phyloP scores from a whole-genome alignment of 2,797 vertebrate genomes.

The Acanthurus tractus region DNA sequence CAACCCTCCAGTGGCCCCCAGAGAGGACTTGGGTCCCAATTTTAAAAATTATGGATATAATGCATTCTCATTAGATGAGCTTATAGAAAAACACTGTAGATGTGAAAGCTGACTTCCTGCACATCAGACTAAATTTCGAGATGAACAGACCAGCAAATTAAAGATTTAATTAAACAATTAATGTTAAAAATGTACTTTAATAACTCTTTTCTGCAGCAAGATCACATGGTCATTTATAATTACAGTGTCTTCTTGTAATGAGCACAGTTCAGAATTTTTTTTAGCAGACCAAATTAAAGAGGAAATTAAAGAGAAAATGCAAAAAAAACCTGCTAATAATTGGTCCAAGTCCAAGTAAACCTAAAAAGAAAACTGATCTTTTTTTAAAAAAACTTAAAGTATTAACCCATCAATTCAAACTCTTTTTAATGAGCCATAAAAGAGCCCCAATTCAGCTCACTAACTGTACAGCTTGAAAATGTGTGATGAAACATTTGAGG shows the following conservation, averaged over 20 bases:
- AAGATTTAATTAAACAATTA: not conserved
- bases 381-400: not conserved
- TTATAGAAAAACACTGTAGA: no score
- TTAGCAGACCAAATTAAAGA: not conserved
- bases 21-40: no score
- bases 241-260: not conserved
- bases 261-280: not conserved
- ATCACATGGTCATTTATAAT: no score
- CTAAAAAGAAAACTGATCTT: not conserved
- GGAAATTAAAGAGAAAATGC: not conserved
- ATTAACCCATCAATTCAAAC: not conserved
- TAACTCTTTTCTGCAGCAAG: not conserved
- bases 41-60: no score
- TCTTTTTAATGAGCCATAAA: not conserved
- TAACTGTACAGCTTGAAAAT: slow-evolving; percentile 3
- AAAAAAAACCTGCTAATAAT: not conserved
- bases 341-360: not conserved
- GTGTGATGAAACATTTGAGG: not conserved
- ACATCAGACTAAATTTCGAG: no score
- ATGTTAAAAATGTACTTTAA: not conserved
- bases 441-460: not conserved
- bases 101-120: no score
- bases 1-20: no score
- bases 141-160: not conserved
- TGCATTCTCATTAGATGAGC: no score